Evolutionary conservation across 2,113 vertebrate genomes (phyloP), one percentile per base, ranked within the genome.

Genomic region (Seriola quinqueradiata): DNA sequence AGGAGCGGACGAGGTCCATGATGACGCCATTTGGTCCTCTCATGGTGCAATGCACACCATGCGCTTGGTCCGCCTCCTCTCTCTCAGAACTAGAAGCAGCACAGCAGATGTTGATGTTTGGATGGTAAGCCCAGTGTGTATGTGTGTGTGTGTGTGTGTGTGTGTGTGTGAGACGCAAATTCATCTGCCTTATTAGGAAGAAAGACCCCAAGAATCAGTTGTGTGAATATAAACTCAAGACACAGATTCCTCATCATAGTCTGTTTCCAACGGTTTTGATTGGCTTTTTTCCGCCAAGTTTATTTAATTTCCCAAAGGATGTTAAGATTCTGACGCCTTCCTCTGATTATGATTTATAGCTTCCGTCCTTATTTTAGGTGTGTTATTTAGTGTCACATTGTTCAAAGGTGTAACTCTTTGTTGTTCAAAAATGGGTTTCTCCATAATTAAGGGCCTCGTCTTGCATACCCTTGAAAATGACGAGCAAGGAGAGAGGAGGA

Each of bases 61-160:
- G 55, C 58, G 4, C 21, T 36, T 8, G 70, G 69, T 42, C 87
- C 59, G 55, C 89, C 85, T 85, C 70, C 64, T 59, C 38, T 65
- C 75, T 64, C 59, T 79, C 69, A 73, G 74, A 85, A 76, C 52
- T 61, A 68, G 84, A 57, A 50, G 34, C 61, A 82, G 79, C 87
- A 92, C 61, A 82, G 79, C 87, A 92, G 89, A 92, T 91, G 92
- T 77, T 85, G 63, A 84, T 91, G 80, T 85, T 87, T 75, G 80
- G 52, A 69, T 78, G 52, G 75, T n/a, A 58, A 40, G 42, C 34
- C 82, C 57, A 34, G 48, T 6, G 50, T 66, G 68, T 71, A 65
- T 60, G 16, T 7, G 75, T 74, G 58, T 64, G 34, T 64, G 44
- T 64, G 57, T 63, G 57, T 79, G 34, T 65, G 44, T 64, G 58